Evolutionary conservation across 1,140 invertebrate genomes (phyloP).

Genomic region (Ceratoteleas bidentatus): DNA sequence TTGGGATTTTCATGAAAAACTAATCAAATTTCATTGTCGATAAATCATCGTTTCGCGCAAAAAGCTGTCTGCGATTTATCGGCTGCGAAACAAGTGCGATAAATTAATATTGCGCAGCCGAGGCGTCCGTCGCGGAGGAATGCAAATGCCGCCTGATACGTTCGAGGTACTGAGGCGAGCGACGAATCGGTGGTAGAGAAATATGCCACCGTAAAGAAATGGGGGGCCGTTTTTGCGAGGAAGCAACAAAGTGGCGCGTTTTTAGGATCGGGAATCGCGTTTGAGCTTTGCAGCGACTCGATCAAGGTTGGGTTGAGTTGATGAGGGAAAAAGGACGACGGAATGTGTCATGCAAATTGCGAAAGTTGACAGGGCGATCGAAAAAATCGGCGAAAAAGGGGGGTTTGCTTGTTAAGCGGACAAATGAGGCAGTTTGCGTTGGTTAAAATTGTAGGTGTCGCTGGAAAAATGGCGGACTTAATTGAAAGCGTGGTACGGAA

Average conservation of each 20-base stretch:
- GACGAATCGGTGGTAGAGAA: slow-evolving; percentile 9
- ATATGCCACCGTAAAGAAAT: slow-evolving; percentile 14
- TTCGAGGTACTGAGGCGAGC: slow-evolving; percentile 10
- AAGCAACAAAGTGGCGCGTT: slow-evolving; percentile 11
- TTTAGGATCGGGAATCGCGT: not conserved
- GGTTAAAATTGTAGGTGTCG: no score
- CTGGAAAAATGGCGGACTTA: no score
- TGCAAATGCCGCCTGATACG: slow-evolving; percentile 24
- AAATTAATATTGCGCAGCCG: slow-evolving; percentile 18
- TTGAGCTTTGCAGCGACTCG: no score
- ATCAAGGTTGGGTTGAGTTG: no score
- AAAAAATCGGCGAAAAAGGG: no score
- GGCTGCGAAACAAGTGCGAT: slow-evolving; percentile 11
- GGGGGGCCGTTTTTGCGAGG: not conserved
- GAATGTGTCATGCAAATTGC: no score
- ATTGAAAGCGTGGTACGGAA: not conserved
- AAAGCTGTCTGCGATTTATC: slow-evolving; percentile 13
- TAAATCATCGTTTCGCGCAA: slow-evolving; percentile 13
- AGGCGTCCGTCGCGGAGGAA: not conserved
- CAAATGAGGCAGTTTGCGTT: no score
- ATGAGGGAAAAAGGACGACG: no score
- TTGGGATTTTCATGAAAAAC: slow-evolving; percentile 5
- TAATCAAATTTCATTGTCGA: slow-evolving; percentile 22
- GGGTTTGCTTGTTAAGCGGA: no score
- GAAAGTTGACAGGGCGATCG: no score